A percentile compares a stretch with the other conserved stretches of the same genome.
phyloP scores from a whole-genome alignment of 2,113 vertebrate species.

The Aptenodytes patagonicus region DNA sequence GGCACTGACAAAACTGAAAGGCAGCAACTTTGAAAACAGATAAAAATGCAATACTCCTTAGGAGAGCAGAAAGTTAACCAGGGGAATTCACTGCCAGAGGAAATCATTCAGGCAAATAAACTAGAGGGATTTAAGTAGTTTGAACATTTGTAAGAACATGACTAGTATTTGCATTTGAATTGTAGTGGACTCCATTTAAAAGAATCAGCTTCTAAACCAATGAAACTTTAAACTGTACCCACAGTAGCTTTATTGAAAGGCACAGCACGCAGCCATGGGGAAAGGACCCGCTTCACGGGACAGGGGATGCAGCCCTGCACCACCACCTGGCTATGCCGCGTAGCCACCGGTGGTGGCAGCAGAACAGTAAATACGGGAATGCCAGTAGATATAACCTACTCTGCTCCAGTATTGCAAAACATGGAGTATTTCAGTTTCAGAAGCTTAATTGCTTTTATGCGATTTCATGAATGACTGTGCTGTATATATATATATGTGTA shows the following conservation, averaged over 20 bases:
- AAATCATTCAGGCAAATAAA: neutral
- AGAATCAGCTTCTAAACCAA: neutral
- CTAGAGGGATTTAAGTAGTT: neutral
- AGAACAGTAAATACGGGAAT: neutral
- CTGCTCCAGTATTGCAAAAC: neutral
- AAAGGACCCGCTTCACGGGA: neutral
- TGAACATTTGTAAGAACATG: neutral
- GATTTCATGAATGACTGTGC: neutral
- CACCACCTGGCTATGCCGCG: rapidly evolving
- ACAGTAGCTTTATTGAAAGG: neutral
- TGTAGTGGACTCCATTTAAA: neutral
- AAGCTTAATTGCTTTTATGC: neutral
- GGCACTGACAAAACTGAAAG: neutral
- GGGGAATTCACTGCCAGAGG: neutral
- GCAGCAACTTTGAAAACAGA: neutral
- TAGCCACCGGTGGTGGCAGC: no score
- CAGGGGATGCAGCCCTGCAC: neutral
- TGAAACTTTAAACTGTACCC: neutral
- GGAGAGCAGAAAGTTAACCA: neutral
- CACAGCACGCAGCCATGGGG: neutral
- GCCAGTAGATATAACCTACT: neutral
- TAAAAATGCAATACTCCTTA: neutral
- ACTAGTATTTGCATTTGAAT: neutral
- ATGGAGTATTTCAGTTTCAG: neutral
- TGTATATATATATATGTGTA: no score